These are phyloP conservation scores for Rutpela maculata DNA, from an alignment of 2,888 invertebrate species.

Conservation along the genomic window DNA sequence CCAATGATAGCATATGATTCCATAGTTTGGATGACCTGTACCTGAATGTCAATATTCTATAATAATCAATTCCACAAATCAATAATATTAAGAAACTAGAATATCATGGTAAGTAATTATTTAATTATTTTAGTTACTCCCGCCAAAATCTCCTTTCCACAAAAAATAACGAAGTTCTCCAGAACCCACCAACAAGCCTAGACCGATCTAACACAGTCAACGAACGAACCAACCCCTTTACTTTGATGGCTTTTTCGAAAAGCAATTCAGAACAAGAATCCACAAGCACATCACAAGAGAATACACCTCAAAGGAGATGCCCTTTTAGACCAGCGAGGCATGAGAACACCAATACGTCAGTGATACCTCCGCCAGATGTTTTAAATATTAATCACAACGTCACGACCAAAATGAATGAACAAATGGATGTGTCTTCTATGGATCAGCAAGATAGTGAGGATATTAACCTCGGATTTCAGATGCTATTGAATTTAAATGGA, in stretches of 20 bases:
- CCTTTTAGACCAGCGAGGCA: conserved; percentile 20
- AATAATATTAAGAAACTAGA: too few species aligned
- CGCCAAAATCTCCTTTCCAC: conserved; percentile 90
- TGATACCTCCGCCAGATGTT: conserved; percentile 75
- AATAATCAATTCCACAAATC: too few species aligned
- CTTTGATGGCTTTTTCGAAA: conserved; percentile 60
- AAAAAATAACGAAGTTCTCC: conserved; percentile 83
- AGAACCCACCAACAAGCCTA: conserved; percentile 73
- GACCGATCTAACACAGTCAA: conserved; percentile 77
- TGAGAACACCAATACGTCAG: conserved; percentile 22
- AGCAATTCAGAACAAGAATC: conserved; percentile 68
- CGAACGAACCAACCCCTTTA: conserved; percentile 65
- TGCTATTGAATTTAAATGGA: conserved; percentile 46
- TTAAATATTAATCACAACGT: conserved; percentile 76
- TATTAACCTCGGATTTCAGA: conserved; percentile 39
- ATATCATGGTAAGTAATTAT: not conserved
- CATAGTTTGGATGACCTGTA: too few species aligned
- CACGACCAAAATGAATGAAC: conserved; percentile 22
- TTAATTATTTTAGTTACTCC: conserved; percentile 81
- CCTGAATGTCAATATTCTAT: too few species aligned
- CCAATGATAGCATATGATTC: too few species aligned
- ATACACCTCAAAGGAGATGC: conserved; percentile 61
- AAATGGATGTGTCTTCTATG: conserved; percentile 7
- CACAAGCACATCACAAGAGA: conserved; percentile 65
- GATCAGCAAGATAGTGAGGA: conserved; percentile 34